These are phyloP conservation scores for Brachionus manjavacas DNA, from an alignment of 1,140 invertebrate species.

Conservation along the genomic window DNA sequence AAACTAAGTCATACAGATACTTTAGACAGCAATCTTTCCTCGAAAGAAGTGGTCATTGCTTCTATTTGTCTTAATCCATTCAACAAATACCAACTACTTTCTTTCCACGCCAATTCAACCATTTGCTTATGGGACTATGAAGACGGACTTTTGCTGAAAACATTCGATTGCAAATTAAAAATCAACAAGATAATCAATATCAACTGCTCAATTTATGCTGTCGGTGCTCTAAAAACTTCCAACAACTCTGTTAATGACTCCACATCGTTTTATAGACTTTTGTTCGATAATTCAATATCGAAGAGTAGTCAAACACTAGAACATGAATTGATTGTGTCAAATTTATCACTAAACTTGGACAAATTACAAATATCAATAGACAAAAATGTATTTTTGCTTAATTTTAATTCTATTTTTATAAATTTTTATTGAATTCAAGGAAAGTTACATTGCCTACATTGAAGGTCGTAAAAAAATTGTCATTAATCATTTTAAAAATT, in stretches of 20 bases:
- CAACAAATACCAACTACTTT: constrained; percentile 25
- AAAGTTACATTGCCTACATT: background rate
- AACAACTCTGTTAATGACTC: background rate
- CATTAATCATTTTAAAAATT: background rate
- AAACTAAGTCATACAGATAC: background rate
- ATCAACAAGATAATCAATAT: background rate
- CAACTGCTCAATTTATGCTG: background rate
- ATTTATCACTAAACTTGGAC: constrained; percentile 2
- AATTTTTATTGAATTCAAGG: background rate
- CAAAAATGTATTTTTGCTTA: constrained; percentile 13
- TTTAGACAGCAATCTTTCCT: background rate
- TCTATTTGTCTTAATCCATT: constrained; percentile 23
- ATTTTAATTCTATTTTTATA: background rate
- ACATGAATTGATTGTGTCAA: constrained; percentile 19
- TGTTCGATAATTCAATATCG: background rate
- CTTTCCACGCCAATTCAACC: background rate
- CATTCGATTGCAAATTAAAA: background rate
- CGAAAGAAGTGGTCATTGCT: background rate
- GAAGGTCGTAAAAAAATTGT: constrained; percentile 13
- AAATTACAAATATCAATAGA: constrained; percentile 10
- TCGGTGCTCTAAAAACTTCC: constrained; percentile 4
- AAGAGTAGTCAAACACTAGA: background rate
- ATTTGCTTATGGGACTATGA: constrained; percentile 41
- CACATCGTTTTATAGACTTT: background rate
- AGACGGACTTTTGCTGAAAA: constrained; percentile 21